Evolutionary conservation across 1,140 invertebrate genomes (phyloP).

Genomic region (Proales similis): DNA sequence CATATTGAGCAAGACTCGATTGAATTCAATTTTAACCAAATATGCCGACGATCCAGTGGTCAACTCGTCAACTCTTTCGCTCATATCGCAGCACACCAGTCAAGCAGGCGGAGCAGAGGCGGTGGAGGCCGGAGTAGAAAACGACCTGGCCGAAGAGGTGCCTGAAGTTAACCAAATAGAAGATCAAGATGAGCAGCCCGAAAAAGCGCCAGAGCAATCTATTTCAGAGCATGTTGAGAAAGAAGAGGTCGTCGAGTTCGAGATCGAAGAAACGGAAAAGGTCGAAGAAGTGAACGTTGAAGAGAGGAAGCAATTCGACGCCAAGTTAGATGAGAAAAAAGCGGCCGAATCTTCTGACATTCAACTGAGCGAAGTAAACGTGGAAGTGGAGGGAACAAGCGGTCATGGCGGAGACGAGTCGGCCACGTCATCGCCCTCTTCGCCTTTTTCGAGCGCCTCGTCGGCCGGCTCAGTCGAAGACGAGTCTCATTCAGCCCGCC

Average conservation of each 20-base stretch:
- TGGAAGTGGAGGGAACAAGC: conserved; percentile 13
- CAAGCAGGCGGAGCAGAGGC: too few relatives aligned
- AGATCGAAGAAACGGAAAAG: background rate
- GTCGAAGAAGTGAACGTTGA: background rate
- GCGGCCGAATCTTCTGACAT: conserved; percentile 1
- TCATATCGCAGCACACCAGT: conserved; percentile 13
- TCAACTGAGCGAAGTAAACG: conserved; percentile 27
- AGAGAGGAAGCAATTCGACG: background rate
- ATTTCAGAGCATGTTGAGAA: background rate
- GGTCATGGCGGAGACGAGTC: background rate
- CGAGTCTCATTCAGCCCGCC: too few relatives aligned
- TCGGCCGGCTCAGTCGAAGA: too few relatives aligned
- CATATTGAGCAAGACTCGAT: conserved; percentile 32
- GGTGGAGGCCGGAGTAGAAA: too few relatives aligned
- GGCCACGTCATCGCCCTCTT: conserved; percentile 2
- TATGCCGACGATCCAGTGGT: conserved; percentile 36
- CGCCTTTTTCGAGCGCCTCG: conserved; percentile 21
- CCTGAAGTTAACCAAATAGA: background rate
- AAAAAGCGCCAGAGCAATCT: background rate
- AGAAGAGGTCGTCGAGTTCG: background rate
- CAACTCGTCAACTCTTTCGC: conserved; percentile 32
- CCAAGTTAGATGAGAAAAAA: background rate
- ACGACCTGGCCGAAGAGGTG: too few relatives aligned
- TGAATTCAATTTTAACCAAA: conserved; percentile 30
- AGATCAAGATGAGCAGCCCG: background rate